Percentiles rank a stretch among this genome's conserved stretches.
Conservation (phyloP, 2,888 invertebrate species). For the Eristalinus sepulchralis region DNA sequence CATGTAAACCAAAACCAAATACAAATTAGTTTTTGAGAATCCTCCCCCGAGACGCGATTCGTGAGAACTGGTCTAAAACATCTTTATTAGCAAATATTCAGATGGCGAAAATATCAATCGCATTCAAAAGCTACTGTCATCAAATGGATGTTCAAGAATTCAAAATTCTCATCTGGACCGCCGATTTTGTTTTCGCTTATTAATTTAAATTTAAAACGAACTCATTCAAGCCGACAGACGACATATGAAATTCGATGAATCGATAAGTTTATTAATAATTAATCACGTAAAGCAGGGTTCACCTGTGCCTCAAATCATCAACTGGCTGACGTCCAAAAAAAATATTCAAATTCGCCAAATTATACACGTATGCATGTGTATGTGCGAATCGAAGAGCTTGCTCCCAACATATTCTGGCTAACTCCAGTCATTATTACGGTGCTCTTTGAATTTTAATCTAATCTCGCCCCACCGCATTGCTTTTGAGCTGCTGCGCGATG, state of each 20-base stretch:
- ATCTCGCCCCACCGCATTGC: background rate
- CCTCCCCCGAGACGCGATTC: background rate
- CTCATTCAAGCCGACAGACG: background rate
- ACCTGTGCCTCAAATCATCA: background rate
- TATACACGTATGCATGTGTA: background rate
- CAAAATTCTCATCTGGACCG: slow-evolving; percentile 20
- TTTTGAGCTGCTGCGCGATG: background rate
- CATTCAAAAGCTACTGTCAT: background rate
- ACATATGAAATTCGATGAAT: slow-evolving; percentile 7
- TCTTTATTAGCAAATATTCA: slow-evolving; percentile 16
- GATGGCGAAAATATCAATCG: background rate
- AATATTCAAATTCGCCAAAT: slow-evolving; percentile 14
- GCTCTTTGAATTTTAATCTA: slow-evolving; percentile 8
- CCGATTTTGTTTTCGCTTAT: background rate
- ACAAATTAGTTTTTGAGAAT: slow-evolving; percentile 17
- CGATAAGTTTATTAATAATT: slow-evolving; percentile 27
- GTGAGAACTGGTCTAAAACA: slow-evolving; percentile 21
- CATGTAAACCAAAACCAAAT: slow-evolving; percentile 14
- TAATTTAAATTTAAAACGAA: background rate
- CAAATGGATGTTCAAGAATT: background rate
- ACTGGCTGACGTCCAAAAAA: slow-evolving; percentile 13
- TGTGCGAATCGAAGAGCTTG: background rate
- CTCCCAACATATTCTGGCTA: background rate
- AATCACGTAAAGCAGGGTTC: slow-evolving; percentile 26
- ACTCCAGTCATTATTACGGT: background rate